Base-by-base conservation (phyloP, 2,113 vertebrate species). In the Dasyprocta punctata region DNA sequence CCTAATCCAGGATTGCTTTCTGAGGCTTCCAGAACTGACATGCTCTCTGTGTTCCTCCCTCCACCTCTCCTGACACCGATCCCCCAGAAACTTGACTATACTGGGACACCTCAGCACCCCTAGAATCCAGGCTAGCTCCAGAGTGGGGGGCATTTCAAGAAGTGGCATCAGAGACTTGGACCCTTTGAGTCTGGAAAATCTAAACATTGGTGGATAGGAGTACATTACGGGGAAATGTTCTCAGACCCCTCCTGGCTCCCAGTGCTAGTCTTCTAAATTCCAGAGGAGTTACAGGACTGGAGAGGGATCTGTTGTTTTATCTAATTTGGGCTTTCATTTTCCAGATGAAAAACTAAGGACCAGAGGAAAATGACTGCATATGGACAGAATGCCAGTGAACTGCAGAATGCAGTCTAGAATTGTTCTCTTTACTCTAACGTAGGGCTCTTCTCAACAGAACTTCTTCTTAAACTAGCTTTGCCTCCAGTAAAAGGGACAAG, bases 1-100 rank as follows among this genome's bases (percentile, higher is more conserved):
- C 90, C 92, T 98, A 98, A 98, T 98, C 98, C 98, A 96, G 97
- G 98, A 98, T 97, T 98, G 97, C 96, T 97, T 92, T 98, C 96
- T 84, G 97, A 97, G 94, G 96, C 96, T 96, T 96, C 97, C 94
- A 97, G 89, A 38, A 33, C 96, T 16, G 19, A 83, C 97, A 69
- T 88, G 94, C 92, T 94, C 47, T 97, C 84, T 69, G 26, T 28
- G 26, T 63, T 73, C 54, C 94, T 80, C 89, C 56, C n/a, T 49
- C 26, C 56, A 56, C 56, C 58, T 30, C 61, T 22, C 49, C 67
- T 60, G 10, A 95, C 77, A 90, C 60, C 81, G 65, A 60, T 47
- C 63, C 54, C 36, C 11, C 41, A 83, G 65, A 86, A 95, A 73
- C 49, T 82, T 85, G 54, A 86, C 33, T n/a, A n/a, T 61, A 60